Evolutionary conservation across 53 echinoderm and acorn worm genomes (phyloP).

Genomic region (Antedon mediterranea): DNA sequence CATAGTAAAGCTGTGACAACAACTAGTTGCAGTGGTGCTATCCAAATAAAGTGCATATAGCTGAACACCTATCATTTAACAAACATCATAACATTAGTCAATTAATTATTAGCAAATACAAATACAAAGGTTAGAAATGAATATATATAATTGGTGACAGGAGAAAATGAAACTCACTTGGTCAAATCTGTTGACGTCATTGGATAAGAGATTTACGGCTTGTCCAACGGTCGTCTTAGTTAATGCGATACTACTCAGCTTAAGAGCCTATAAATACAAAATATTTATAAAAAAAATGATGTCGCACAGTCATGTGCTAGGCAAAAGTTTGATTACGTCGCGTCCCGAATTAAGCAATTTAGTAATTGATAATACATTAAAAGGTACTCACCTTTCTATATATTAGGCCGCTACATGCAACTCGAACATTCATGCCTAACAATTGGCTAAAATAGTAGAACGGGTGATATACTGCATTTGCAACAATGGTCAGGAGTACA

Average conservation of each 20-base stretch:
- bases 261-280: slow-evolving; percentile 33
- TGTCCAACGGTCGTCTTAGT: slow-evolving; percentile 68
- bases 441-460: slow-evolving; percentile 26
- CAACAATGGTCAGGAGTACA: slow-evolving; percentile 6
- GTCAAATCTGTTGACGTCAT: slow-evolving; percentile 86
- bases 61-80: slow-evolving; percentile 32
- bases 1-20: slow-evolving; percentile 34
- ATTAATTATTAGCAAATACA: no score
- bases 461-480: slow-evolving; percentile 34
- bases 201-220: slow-evolving; percentile 71
- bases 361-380: no score
- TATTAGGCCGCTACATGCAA: slow-evolving; percentile 35
- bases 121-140: no score
- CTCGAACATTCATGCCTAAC: slow-evolving; percentile 49
- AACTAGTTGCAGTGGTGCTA: slow-evolving; percentile 56
- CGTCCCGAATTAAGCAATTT: no score
- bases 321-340: no score
- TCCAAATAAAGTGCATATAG: slow-evolving; percentile 66
- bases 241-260: slow-evolving; percentile 47
- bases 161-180: slow-evolving; percentile 29
- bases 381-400: slow-evolving; percentile 69
- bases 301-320: no score
- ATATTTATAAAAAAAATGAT: no score
- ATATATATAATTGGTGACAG: no score
- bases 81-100: not conserved